Conservation (phyloP, 1,140 invertebrate genomes). For the Forficula auricularia region DNA sequence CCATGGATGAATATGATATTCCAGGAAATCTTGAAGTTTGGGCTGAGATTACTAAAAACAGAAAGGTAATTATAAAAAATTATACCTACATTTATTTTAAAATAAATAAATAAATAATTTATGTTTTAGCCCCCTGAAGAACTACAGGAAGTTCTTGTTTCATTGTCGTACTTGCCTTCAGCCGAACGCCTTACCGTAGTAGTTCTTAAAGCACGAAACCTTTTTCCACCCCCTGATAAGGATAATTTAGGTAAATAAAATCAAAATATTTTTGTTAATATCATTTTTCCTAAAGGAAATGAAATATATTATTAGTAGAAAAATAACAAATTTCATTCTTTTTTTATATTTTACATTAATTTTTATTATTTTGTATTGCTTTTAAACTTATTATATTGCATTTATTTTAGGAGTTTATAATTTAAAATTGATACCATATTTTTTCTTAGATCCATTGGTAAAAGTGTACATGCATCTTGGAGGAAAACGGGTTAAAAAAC, state of each 20-base stretch:
- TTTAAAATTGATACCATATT: no score
- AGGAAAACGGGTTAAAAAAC: slow-evolving; percentile 77
- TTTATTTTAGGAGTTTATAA: no score
- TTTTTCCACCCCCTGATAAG: slow-evolving; percentile 47
- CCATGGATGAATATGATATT: slow-evolving; percentile 48
- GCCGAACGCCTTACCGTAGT: slow-evolving; percentile 70
- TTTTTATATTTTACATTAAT: slow-evolving; percentile 5
- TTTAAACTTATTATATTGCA: no score
- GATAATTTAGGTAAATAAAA: slow-evolving; percentile 35
- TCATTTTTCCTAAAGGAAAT: no score
- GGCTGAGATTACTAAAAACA: slow-evolving; percentile 56
- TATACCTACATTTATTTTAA: neutral
- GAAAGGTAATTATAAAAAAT: slow-evolving; percentile 27
- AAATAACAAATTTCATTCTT: neutral
- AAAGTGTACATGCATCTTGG: slow-evolving; percentile 78
- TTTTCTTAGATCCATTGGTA: slow-evolving; percentile 75
- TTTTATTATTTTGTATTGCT: neutral
- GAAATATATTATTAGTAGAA: neutral
- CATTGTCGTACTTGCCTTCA: slow-evolving; percentile 68
- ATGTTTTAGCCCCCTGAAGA: slow-evolving; percentile 44
- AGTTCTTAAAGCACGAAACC: slow-evolving; percentile 65
- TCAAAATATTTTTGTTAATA: neutral
- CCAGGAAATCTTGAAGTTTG: slow-evolving; percentile 54
- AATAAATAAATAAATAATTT: neutral
- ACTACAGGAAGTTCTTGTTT: slow-evolving; percentile 60